These are phyloP conservation scores for Percopsis transmontana DNA, from an alignment of 2,113 vertebrate species.

Conservation along the genomic window DNA sequence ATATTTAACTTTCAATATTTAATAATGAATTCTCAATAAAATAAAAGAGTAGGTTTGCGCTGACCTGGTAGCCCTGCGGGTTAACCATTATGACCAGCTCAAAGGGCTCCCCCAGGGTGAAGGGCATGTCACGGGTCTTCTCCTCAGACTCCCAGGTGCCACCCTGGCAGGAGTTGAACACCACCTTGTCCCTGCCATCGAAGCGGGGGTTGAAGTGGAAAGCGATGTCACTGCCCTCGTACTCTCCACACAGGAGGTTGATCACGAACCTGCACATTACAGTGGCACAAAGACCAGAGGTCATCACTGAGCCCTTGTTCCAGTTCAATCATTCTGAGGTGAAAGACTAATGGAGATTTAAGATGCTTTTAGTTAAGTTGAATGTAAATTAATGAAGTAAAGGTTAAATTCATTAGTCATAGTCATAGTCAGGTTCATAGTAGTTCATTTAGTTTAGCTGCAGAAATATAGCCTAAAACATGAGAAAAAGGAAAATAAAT, in stretches of 20 bases:
- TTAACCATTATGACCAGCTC: constrained; percentile 76
- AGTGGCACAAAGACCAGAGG: neutral
- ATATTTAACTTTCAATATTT: too few relatives aligned
- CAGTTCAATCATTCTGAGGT: neutral
- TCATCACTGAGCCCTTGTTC: neutral
- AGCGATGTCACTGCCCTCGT: constrained; percentile 71
- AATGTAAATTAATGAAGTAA: neutral
- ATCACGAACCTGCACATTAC: constrained; percentile 73
- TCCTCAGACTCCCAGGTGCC: constrained; percentile 79
- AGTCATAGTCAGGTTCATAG: neutral
- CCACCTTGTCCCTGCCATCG: constrained; percentile 82
- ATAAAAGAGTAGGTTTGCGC: neutral
- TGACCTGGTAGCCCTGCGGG: constrained; percentile 77
- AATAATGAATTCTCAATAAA: neutral
- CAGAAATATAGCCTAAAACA: too few relatives aligned
- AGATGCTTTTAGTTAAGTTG: neutral
- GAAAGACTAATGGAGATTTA: neutral
- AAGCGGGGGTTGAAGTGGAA: constrained; percentile 86
- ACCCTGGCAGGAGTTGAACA: constrained; percentile 76
- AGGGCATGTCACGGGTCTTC: constrained; percentile 76
- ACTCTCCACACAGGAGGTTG: constrained; percentile 76
- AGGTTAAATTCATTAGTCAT: neutral
- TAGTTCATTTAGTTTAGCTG: neutral
- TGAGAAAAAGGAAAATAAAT: too few relatives aligned
- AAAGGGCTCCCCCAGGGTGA: constrained; percentile 75